These are phyloP conservation scores for Apis laboriosa DNA, from an alignment of 1,140 invertebrate genomes.

Conservation along the genomic window DNA sequence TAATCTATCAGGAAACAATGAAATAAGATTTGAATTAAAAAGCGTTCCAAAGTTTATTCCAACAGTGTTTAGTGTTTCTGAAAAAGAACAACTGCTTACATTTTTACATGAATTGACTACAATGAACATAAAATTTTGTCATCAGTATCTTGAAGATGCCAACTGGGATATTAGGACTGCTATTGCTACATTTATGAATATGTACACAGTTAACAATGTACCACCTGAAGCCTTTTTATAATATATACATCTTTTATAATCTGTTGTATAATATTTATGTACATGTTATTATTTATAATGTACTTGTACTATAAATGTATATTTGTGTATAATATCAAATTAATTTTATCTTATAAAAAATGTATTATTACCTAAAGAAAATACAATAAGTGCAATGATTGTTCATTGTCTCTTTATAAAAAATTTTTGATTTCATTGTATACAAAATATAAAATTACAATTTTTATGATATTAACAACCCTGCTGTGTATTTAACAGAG, in stretches of 20 bases:
- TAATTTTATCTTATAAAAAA: background rate
- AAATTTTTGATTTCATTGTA: slow-evolving; percentile 49
- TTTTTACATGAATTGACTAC: slow-evolving; percentile 74
- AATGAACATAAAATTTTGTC: slow-evolving; percentile 73
- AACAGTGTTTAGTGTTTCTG: slow-evolving; percentile 70
- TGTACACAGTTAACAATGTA: slow-evolving; percentile 75
- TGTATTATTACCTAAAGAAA: background rate
- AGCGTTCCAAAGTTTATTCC: slow-evolving; percentile 67
- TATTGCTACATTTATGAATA: slow-evolving; percentile 73
- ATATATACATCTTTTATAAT: slow-evolving; percentile 7
- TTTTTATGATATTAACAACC: slow-evolving; percentile 83
- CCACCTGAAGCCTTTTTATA: slow-evolving; percentile 72
- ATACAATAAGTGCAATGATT: slow-evolving; percentile 19
- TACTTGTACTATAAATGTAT: slow-evolving; percentile 8
- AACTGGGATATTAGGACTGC: slow-evolving; percentile 76
- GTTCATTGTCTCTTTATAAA: slow-evolving; percentile 30
- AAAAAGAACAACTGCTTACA: slow-evolving; percentile 74
- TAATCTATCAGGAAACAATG: slow-evolving; percentile 43
- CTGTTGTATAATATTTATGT: slow-evolving; percentile 1
- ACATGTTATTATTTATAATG: background rate
- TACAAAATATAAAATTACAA: slow-evolving; percentile 58
- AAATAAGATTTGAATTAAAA: slow-evolving; percentile 46
- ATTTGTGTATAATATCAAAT: slow-evolving; percentile 6
- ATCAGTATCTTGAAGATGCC: slow-evolving; percentile 69
- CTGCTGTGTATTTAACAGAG: slow-evolving; percentile 90